phyloP scores from a whole-genome alignment of 2,888 invertebrate species.

The Phaonia tiefii region DNA sequence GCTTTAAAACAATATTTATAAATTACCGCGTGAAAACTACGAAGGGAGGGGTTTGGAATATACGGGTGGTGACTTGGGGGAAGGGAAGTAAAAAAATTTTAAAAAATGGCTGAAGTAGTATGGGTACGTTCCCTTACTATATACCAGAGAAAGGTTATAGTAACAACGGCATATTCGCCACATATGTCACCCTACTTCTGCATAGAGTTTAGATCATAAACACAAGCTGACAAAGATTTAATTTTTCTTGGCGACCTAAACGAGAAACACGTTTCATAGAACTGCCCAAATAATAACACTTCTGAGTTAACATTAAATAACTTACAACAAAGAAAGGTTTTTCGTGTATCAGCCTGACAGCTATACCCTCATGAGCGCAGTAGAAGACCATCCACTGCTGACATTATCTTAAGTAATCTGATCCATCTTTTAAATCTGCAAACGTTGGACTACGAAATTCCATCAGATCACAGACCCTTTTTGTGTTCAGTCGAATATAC shows the following conservation, averaged over 20 bases:
- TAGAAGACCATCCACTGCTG: not conserved
- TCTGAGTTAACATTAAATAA: slow-evolving; percentile 9
- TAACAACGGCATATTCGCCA: too few species aligned
- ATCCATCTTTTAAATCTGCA: not conserved
- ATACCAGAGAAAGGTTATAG: too few species aligned
- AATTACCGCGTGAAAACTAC: too few species aligned
- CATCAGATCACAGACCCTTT: slow-evolving; percentile 28
- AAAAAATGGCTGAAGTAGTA: too few species aligned
- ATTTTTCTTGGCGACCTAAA: slow-evolving; percentile 24
- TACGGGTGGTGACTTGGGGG: too few species aligned
- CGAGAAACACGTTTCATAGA: slow-evolving; percentile 13
- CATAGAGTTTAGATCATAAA: not conserved
- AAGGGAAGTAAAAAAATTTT: too few species aligned
- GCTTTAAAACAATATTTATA: too few species aligned
- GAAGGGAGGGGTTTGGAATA: too few species aligned
- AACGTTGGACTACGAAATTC: slow-evolving; percentile 7
- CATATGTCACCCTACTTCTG: too few species aligned
- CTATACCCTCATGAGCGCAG: not conserved
- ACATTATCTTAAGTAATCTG: slow-evolving; percentile 18
- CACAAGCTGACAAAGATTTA: not conserved
- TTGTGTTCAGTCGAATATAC: too few species aligned
- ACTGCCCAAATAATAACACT: slow-evolving; percentile 13
- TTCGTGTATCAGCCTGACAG: not conserved
- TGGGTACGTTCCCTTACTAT: too few species aligned
- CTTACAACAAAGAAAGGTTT: slow-evolving; percentile 24